These are phyloP conservation scores for Syngnathus typhle DNA, from an alignment of 2,113 vertebrate species.

Conservation along the genomic window DNA sequence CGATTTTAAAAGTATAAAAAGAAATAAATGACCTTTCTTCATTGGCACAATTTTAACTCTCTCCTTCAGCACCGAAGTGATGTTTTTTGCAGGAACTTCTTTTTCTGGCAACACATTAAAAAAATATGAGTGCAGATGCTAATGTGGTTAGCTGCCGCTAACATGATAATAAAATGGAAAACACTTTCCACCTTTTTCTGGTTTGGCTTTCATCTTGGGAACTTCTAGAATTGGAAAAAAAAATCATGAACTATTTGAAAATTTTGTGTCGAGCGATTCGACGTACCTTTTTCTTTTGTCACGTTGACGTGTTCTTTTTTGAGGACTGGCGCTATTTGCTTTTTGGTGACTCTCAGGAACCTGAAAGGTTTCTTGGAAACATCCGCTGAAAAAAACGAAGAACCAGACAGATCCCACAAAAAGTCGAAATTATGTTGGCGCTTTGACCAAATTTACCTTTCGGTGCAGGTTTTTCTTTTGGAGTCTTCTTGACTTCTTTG, in stretches of 20 bases:
- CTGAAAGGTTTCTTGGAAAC: conserved; percentile 20
- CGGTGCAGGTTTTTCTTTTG: background rate
- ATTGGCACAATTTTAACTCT: conserved; percentile 43
- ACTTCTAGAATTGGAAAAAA: background rate
- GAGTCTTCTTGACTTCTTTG: background rate
- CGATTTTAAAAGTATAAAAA: background rate
- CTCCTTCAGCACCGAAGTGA: conserved; percentile 30
- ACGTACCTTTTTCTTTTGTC: conserved; percentile 32
- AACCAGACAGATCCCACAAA: no score
- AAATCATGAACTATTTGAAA: no score
- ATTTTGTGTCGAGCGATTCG: no score
- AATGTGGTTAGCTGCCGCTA: no score
- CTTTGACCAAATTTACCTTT: background rate
- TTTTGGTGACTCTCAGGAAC: conserved; percentile 14
- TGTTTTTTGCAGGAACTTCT: conserved; percentile 26
- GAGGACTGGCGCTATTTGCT: conserved; percentile 15
- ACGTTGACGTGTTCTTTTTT: conserved; percentile 28
- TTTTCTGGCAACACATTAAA: conserved; percentile 17
- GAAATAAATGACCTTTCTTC: conserved; percentile 40
- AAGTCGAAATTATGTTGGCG: no score
- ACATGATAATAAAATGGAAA: no score
- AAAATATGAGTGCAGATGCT: no score
- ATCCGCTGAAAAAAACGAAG: conserved; percentile 11
- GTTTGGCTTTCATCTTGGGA: conserved; percentile 17
- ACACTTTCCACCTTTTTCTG: conserved; percentile 21